phyloP scores from a whole-genome alignment of 2,797 vertebrate genomes.

The Diglossa cyanea region DNA sequence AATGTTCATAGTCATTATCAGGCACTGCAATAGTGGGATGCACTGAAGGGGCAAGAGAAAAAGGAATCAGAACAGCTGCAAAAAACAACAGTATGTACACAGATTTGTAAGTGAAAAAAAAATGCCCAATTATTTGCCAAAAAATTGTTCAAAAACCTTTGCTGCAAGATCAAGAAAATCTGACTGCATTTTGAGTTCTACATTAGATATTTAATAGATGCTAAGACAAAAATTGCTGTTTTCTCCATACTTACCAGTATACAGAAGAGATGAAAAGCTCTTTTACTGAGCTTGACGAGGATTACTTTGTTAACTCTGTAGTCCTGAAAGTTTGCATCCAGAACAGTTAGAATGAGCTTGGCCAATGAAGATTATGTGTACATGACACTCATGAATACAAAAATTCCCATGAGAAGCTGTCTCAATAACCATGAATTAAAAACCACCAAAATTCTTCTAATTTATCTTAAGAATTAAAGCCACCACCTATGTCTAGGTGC shows the following conservation, averaged over 20 bases:
- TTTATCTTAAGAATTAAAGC: background rate
- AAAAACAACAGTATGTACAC: background rate
- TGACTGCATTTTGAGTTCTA: background rate
- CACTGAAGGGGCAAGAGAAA: background rate
- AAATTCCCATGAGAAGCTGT: background rate
- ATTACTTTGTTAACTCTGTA: background rate
- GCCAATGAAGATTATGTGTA: background rate
- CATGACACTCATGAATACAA: accelerated
- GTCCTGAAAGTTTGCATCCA: background rate
- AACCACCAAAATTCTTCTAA: background rate
- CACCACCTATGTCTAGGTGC: background rate
- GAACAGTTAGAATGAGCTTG: background rate
- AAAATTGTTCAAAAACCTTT: background rate
- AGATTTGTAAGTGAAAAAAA: background rate
- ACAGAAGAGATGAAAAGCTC: background rate
- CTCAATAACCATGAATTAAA: background rate
- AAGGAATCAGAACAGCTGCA: background rate
- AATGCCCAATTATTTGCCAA: background rate
- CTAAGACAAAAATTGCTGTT: background rate
- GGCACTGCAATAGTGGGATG: background rate
- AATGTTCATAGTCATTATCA: background rate
- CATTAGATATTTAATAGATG: background rate
- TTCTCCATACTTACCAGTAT: background rate
- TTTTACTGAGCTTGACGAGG: background rate
- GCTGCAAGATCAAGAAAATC: background rate